Evolutionary conservation across 2,797 vertebrate species (phyloP), one percentile per base, ranked within the genome.

Genomic region (Jordanella pulchra): DNA sequence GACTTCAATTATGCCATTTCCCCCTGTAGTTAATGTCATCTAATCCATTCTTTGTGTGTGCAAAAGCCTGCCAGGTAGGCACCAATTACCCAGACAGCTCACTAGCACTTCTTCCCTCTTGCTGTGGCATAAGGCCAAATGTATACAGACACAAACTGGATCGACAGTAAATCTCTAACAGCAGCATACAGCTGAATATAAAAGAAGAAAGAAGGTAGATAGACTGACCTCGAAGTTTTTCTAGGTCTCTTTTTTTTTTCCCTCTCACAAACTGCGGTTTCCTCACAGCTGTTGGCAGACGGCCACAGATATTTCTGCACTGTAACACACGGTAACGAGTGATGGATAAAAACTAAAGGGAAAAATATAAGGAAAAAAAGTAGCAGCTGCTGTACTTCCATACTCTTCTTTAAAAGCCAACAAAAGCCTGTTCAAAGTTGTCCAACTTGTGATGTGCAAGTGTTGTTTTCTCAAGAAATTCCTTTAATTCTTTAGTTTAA

Each of bases 11-110:
- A 84, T 87, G 79, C 84, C 78, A 89, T 88, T 91, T 88, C 82
- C 83, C 85, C 77, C 85, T 78, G 73, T 80, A 82, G 80, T 88
- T 90, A 90, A 89, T 88, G 88, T 89, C 82, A 92, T 79, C 82
- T 88, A 88, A 90, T 90, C 78, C 84, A 85, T 72, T 84, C 65
- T 72, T 42, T 73, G 72, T 51, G 60, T 28, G 83, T 35, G 76
- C 74, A 76, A 78, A 86, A 83, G 80, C 85, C 86, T 89, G 91
- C 89, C 89, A 92, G 92, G 92, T 93, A 91, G 85, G 87, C 83
- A 88, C 91, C 92, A 92, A 93, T 93, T 94, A 94, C 92, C 83
- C 39, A 73, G 86, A 89, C 80, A 81, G 89, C 89, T 91, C 83
- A 76, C 83, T 89, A 86, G 86, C 84, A 77, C 76, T 73, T 76